Evolutionary conservation across 2,113 vertebrate genomes (phyloP), one percentile per base, ranked within the genome.

Genomic region (Thymallus thymallus): DNA sequence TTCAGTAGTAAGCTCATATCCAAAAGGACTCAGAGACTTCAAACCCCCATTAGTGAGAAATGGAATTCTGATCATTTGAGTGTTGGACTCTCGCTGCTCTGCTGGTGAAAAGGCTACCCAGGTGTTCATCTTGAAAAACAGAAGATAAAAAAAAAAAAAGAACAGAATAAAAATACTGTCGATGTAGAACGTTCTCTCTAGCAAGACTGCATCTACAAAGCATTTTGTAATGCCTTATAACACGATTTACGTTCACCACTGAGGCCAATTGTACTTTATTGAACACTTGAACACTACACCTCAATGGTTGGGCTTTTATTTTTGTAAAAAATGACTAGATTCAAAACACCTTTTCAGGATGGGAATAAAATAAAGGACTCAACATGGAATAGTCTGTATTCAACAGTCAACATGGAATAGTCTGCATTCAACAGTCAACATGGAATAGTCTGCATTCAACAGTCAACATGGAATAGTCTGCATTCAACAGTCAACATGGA

Each of bases 31-130:
- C 72, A 82, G 78, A 67, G 62, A 71, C 72, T 68, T 67, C 60
- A 45, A 69, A 80, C 79, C 80, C 46, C 69, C 24, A 84, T 80
- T 74, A 80, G 72, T 55, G 77, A 73, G 80, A 82, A 72, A 61
- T 75, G 72, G 76, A 66, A 60, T 41, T 41, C 46, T 62, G 22
- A 71, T 61, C 16, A 35, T 64, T 45, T n/a, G n/a, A 84, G 78
- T 46, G 63, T 76, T 84, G 81, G 74, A 81, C 82, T 85, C 82
- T 82, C 85, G 85, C 86, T 80, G 83, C 73, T 87, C 83, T 90
- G 88, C 90, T 89, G 88, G 85, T 88, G 87, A 88, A 84, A 89
- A 91, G 90, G 86, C 87, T 90, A 84, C 85, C 84, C 77, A 87
- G 87, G 89, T 91, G 88, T 83, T 88, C 68, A 86, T 81, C 82